Evolutionary conservation across 2,888 invertebrate species (phyloP), one percentile per base, ranked within the genome.

Genomic region (Philereme vetulata): DNA sequence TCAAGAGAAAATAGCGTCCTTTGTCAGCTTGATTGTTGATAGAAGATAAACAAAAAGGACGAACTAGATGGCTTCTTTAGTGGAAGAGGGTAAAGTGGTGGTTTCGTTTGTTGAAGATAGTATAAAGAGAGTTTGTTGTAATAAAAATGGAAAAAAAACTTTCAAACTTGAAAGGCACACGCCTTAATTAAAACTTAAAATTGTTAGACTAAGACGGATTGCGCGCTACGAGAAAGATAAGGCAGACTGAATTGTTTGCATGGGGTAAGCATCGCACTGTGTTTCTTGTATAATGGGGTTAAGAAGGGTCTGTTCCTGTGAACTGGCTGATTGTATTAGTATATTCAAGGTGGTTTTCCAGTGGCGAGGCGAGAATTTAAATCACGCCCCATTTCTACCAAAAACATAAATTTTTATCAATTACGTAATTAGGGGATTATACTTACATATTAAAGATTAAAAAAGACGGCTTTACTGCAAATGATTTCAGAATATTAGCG

Each of bases 131-230:
- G 58, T 57, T 56, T 47, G 6, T 46, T 53, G 11, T 53, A 46
- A 51, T 53, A 43, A 70, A 64, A 67, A 35, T 2, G 35, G 35
- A 35, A 71, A 76, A 71, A 76, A 71, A 72, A 70, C 69, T 70
- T 75, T 68, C 66, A 21, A 49, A 59, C 21, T 46, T 49, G 42
- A 36, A 11, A 51, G 52, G 70, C 72, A 72, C 68, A 69, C 67
- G 62, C 43, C 74, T 74, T 77, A 77, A 78, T 78, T 78, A 77
- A 78, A 77, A 76, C 68, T 76, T 69, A 69, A 71, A 74, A 71
- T 68, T 74, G 67, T 55, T 40, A 62, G 60, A 54, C 67, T 62
- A 64, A 70, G 64, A 67, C 56, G 65, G 71, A 68, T 67, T 52
- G 62, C 65, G 65, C 48, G 62, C 59, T 54, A 56, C 55, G 56